phyloP scores from a whole-genome alignment of 2,113 vertebrate species.

The Reinhardtius hippoglossoides region DNA sequence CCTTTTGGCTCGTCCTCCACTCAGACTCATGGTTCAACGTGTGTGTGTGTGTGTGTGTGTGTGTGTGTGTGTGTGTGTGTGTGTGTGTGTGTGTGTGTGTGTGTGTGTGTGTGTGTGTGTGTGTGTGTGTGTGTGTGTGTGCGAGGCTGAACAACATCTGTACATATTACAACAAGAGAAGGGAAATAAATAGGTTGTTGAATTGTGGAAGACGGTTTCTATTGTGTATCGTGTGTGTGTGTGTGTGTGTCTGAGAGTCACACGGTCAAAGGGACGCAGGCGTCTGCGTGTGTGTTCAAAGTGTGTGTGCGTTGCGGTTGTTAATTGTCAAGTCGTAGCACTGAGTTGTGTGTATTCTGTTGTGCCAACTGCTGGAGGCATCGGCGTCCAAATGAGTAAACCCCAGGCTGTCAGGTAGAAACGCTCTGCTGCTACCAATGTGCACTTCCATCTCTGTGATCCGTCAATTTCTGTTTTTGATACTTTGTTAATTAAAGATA shows the following conservation, averaged over 20 bases:
- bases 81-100: too few species aligned
- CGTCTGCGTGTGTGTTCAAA: slow-evolving; percentile 70
- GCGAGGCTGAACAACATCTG: too few species aligned
- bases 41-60: too few species aligned
- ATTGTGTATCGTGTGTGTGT: background rate
- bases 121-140: too few species aligned
- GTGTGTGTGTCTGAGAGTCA: slow-evolving; percentile 8
- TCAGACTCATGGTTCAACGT: too few species aligned
- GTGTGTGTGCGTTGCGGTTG: slow-evolving; percentile 59
- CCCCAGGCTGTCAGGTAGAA: slow-evolving; percentile 33
- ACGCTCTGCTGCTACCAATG: slow-evolving; percentile 36
- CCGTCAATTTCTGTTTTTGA: slow-evolving; percentile 72
- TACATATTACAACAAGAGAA: background rate
- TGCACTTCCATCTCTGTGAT: slow-evolving; percentile 46
- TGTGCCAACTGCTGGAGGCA: slow-evolving; percentile 10
- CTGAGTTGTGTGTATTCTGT: background rate
- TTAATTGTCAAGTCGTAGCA: background rate
- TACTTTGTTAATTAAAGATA: slow-evolving; percentile 77
- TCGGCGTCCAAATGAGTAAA: background rate
- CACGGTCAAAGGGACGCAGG: slow-evolving; percentile 73
- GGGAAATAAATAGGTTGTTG: background rate
- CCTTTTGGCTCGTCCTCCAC: background rate
- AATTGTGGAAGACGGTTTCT: background rate
- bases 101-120: too few species aligned
- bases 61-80: too few species aligned